Conservation (phyloP, 1,140 invertebrate species). For the Drosophila gunungcola region DNA sequence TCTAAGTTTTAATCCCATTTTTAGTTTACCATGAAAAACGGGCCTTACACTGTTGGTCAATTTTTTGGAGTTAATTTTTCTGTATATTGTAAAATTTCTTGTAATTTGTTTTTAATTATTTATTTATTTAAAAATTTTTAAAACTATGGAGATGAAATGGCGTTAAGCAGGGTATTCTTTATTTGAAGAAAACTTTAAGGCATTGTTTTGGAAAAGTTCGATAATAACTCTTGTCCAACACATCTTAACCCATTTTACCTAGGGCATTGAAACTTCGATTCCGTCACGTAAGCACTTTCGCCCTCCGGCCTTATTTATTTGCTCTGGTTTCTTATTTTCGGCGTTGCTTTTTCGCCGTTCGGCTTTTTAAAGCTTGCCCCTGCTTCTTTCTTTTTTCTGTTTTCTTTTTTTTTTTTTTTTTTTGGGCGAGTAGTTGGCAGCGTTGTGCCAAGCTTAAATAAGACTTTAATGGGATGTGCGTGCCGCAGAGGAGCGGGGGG, state of each 20-base stretch:
- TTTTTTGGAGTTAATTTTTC: too few species aligned
- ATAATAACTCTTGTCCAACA: slow-evolving; percentile 3
- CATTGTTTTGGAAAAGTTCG: background rate
- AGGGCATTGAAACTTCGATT: slow-evolving; percentile 33
- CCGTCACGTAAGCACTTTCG: slow-evolving; percentile 4
- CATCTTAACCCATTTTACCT: background rate
- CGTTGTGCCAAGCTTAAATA: slow-evolving; percentile 37
- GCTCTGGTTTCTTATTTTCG: slow-evolving; percentile 37
- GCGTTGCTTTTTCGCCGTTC: slow-evolving; percentile 25
- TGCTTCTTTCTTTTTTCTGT: background rate
- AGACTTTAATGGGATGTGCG: slow-evolving; percentile 45
- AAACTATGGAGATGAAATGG: too few species aligned
- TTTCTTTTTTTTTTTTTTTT: too few species aligned
- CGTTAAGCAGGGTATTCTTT: background rate
- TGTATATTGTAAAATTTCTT: too few species aligned
- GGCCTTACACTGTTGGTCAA: too few species aligned
- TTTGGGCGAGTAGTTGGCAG: slow-evolving; percentile 8
- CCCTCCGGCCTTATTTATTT: slow-evolving; percentile 29
- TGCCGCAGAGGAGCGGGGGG: slow-evolving; percentile 11
- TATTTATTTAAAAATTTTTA: background rate
- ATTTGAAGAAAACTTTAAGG: background rate
- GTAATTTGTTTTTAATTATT: background rate
- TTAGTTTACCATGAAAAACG: too few species aligned
- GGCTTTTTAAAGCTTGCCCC: slow-evolving; percentile 37
- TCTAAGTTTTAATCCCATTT: too few species aligned